Evolutionary conservation across 2,113 vertebrate genomes (phyloP).

Genomic region (Corythaixoides concolor): DNA sequence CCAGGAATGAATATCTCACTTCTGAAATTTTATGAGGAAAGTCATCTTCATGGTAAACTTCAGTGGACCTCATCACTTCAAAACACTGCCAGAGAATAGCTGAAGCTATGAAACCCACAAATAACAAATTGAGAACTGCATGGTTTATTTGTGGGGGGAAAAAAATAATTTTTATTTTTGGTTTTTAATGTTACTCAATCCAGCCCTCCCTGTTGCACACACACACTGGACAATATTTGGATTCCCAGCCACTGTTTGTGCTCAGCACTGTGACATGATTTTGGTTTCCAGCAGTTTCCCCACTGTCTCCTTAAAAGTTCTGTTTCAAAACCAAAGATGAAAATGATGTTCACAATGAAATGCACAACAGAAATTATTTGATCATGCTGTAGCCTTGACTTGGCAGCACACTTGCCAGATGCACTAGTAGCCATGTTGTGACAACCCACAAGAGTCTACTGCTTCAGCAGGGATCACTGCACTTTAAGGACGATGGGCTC

Average conservation of each 20-base stretch:
- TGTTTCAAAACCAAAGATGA: neutral
- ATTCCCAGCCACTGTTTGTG: neutral
- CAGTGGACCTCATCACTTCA: neutral
- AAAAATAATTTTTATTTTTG: no score
- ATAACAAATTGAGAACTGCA: neutral
- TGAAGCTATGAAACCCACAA: neutral
- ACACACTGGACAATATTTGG: neutral
- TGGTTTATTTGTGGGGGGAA: neutral
- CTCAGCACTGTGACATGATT: neutral
- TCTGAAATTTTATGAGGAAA: constrained; percentile 2
- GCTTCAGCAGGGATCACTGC: neutral
- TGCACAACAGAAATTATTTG: neutral
- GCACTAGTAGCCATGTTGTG: neutral
- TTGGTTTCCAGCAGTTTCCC: neutral
- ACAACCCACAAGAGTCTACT: neutral
- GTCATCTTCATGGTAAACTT: neutral
- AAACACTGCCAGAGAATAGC: neutral
- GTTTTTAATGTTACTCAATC: no score
- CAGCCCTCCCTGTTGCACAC: neutral
- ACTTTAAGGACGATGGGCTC: neutral
- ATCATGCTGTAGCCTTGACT: neutral
- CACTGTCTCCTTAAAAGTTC: neutral
- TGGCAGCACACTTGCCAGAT: neutral
- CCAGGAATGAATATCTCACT: neutral
- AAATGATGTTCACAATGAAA: neutral